These are phyloP conservation scores for Heliornis fulica DNA, from an alignment of 2,113 vertebrate species.

Conservation along the genomic window DNA sequence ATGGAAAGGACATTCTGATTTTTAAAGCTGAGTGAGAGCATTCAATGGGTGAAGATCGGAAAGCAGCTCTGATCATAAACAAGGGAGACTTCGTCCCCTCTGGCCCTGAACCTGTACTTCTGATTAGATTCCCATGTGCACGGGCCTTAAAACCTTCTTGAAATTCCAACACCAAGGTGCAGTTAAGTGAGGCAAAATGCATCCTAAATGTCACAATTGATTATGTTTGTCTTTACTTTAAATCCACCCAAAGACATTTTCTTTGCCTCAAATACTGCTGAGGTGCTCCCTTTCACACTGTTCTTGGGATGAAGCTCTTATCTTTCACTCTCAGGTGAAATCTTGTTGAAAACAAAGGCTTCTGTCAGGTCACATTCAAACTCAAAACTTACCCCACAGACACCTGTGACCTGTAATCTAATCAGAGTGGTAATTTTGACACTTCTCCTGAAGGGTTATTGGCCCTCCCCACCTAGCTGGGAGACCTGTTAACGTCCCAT, in stretches of 20 bases:
- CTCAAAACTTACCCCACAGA: neutral
- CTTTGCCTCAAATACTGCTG: neutral
- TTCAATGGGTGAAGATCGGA: constrained; percentile 23
- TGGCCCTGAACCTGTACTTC: neutral
- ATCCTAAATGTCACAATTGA: neutral
- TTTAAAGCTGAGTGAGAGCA: constrained; percentile 16
- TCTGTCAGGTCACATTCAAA: neutral
- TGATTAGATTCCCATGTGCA: neutral
- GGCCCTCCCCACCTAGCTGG: neutral
- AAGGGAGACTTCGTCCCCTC: neutral
- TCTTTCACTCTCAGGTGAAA: neutral
- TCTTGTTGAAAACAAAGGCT: neutral
- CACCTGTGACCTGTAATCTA: neutral
- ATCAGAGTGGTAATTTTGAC: neutral
- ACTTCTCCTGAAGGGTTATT: neutral
- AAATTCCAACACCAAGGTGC: neutral
- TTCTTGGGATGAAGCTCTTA: neutral
- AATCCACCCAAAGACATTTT: neutral
- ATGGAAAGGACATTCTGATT: neutral
- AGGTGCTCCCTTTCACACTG: neutral
- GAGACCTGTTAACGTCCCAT: neutral
- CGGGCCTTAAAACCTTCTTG: neutral
- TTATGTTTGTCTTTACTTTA: neutral
- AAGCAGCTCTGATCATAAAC: constrained; percentile 11
- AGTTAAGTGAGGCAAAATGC: neutral